Percentiles rank a stretch among this genome's conserved stretches.
These are phyloP conservation scores for Cyphomyrmex costatus DNA, from an alignment of 1,140 invertebrate species.

Conservation along the genomic window DNA sequence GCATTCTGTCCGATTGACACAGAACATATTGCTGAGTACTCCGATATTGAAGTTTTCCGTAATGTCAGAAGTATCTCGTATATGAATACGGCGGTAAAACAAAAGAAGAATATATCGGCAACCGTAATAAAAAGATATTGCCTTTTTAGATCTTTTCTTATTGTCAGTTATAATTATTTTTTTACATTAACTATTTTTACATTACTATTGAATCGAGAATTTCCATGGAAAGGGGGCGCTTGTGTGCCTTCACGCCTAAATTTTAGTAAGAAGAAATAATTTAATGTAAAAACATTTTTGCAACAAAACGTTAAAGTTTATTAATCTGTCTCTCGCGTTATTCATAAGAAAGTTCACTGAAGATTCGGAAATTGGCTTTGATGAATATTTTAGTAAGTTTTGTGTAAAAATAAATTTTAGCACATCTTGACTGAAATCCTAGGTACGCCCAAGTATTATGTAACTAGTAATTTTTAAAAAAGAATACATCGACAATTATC, in stretches of 20 bases:
- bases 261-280: too few species aligned
- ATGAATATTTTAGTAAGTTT: too few species aligned
- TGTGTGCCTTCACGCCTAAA: too few species aligned
- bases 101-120: not conserved
- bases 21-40: constrained; percentile 6
- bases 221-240: not conserved
- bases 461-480: not conserved
- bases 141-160: not conserved
- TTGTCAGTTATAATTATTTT: not conserved
- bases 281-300: too few species aligned
- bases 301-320: too few species aligned
- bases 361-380: too few species aligned
- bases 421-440: too few species aligned
- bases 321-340: too few species aligned
- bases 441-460: not conserved
- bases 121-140: not conserved
- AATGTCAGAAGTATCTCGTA: constrained; percentile 15
- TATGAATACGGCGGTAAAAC: not conserved
- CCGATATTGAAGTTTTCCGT: constrained; percentile 39
- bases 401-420: too few species aligned
- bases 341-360: too few species aligned
- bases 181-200: too few species aligned
- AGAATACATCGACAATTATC: not conserved
- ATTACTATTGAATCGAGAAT: not conserved
- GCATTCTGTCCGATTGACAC: constrained; percentile 39